These are phyloP conservation scores for Tipula unca DNA, from an alignment of 2,888 invertebrate genomes.

Conservation along the genomic window DNA sequence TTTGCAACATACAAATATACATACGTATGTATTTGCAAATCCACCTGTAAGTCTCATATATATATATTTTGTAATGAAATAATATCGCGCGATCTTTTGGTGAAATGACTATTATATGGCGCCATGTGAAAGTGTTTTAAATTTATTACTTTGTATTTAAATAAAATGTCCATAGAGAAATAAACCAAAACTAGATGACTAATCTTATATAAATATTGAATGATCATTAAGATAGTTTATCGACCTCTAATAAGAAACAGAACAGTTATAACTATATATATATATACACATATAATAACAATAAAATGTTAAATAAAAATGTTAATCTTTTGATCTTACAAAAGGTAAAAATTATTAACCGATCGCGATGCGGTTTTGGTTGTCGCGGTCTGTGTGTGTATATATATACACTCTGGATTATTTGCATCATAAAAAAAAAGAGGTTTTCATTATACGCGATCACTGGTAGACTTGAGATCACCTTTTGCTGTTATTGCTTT, in stretches of 20 bases:
- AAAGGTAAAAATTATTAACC: neutral
- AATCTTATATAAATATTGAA: neutral
- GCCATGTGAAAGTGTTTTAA: neutral
- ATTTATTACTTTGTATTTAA: neutral
- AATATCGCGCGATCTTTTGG: neutral
- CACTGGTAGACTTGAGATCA: neutral
- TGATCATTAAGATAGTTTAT: neutral
- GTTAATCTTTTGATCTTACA: neutral
- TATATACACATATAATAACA: neutral
- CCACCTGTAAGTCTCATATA: neutral
- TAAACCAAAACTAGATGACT: neutral
- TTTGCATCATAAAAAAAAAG: neutral
- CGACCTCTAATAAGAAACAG: neutral
- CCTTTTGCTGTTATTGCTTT: neutral
- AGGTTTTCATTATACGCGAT: neutral
- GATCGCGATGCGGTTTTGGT: neutral
- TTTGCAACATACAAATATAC: neutral
- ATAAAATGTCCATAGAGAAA: neutral
- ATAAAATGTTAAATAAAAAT: neutral
- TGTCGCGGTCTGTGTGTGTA: neutral
- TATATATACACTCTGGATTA: neutral
- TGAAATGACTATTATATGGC: neutral
- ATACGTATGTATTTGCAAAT: neutral
- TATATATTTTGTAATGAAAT: neutral
- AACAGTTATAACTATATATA: neutral